These are phyloP conservation scores for Glossosoma conforme DNA, from an alignment of 1,140 invertebrate species.

Conservation along the genomic window DNA sequence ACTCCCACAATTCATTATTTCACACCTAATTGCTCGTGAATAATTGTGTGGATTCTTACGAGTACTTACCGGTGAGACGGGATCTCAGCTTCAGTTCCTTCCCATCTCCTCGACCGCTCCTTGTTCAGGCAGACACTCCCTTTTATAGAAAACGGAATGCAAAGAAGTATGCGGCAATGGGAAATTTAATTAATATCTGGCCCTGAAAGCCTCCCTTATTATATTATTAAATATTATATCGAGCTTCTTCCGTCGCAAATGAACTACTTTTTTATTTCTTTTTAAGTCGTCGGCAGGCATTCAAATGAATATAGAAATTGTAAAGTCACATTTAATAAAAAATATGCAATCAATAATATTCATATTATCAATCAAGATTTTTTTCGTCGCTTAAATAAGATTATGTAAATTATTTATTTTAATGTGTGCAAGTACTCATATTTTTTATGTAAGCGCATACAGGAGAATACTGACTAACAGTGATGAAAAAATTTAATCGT, in stretches of 20 bases:
- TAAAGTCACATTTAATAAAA: background rate
- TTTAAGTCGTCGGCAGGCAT: too few relatives aligned
- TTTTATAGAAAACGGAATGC: constrained; percentile 21
- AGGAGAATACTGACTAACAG: too few relatives aligned
- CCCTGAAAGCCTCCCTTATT: constrained; percentile 12
- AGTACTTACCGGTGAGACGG: background rate
- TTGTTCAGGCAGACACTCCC: constrained; percentile 18
- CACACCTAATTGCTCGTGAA: constrained; percentile 25
- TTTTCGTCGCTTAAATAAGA: too few relatives aligned
- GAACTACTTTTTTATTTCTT: constrained; percentile 5
- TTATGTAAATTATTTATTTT: too few relatives aligned
- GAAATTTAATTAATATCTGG: constrained; percentile 24
- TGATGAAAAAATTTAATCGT: too few relatives aligned
- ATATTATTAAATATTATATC: constrained; percentile 17
- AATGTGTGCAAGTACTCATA: too few relatives aligned
- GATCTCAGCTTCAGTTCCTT: background rate
- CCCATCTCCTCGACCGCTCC: constrained; percentile 9
- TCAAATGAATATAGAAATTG: background rate
- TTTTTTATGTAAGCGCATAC: too few relatives aligned
- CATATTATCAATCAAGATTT: constrained; percentile 2
- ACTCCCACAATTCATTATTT: constrained; percentile 23
- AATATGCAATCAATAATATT: background rate
- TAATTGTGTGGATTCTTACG: constrained; percentile 9
- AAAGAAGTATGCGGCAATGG: constrained; percentile 13
- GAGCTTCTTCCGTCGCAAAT: background rate